Conservation (phyloP, 1,140 invertebrate species). For the Drosophila paulistorum region DNA sequence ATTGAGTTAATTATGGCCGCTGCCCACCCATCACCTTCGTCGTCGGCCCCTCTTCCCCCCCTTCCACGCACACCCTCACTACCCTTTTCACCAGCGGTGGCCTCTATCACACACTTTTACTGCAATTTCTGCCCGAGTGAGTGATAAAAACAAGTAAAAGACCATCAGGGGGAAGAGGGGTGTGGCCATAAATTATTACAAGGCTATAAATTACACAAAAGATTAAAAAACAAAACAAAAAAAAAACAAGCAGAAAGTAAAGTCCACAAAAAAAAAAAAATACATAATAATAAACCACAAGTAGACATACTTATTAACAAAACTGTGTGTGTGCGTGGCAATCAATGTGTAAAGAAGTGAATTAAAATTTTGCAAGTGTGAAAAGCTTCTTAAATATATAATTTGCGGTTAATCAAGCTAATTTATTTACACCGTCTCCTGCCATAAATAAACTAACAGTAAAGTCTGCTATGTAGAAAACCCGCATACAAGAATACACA, state of each 20-base stretch:
- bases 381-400: slow-evolving; percentile 4
- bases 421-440: background rate
- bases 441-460: background rate
- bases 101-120: slow-evolving; percentile 13
- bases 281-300: background rate
- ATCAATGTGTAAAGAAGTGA: background rate
- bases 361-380: slow-evolving; percentile 7
- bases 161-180: slow-evolving; percentile 22
- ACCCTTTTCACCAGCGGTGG: background rate
- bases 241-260: background rate
- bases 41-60: background rate
- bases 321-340: background rate
- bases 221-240: slow-evolving; percentile 4
- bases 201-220: slow-evolving; percentile 55
- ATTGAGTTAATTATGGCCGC: slow-evolving; percentile 77
- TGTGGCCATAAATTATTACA: slow-evolving; percentile 62
- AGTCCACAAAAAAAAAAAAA: slow-evolving; percentile 1
- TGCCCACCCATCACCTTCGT: background rate
- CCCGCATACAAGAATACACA: too few relatives aligned
- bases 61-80: background rate
- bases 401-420: slow-evolving; percentile 12
- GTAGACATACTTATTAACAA: slow-evolving; percentile 5
- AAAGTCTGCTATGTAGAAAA: too few relatives aligned
- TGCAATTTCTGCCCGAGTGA: slow-evolving; percentile 16
- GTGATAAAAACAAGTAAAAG: slow-evolving; percentile 18